Evolutionary conservation across 2,797 vertebrate genomes (phyloP).

Genomic region (Sebastes flavidus): DNA sequence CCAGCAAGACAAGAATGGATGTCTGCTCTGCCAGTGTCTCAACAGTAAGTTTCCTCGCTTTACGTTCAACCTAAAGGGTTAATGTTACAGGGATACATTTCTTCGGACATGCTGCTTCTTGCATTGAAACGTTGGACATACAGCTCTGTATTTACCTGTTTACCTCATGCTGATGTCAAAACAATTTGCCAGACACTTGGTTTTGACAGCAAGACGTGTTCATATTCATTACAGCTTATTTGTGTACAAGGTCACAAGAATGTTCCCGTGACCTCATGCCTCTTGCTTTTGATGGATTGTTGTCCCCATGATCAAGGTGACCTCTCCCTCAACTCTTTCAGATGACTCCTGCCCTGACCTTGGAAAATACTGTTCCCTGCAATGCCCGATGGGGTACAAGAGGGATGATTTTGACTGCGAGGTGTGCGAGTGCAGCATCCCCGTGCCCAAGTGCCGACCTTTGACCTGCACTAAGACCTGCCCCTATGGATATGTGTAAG

Average conservation of each 20-base stretch:
- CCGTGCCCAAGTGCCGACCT: conserved; percentile 76
- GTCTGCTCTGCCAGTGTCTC: conserved; percentile 86
- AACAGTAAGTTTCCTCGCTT: conserved; percentile 75
- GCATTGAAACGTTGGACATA: not conserved
- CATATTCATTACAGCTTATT: conserved; percentile 19
- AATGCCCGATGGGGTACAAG: conserved; percentile 82
- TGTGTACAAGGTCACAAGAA: conserved; percentile 33
- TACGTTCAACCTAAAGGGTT: not conserved
- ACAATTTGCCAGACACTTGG: not conserved
- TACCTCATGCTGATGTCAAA: not conserved
- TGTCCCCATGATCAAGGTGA: conserved; percentile 29
- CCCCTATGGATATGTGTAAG: conserved; percentile 86
- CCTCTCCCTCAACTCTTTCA: conserved; percentile 70
- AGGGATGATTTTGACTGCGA: conserved; percentile 83
- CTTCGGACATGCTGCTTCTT: not conserved
- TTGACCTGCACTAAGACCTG: conserved; percentile 86
- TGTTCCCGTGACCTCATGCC: conserved; percentile 21
- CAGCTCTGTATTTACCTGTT: not conserved
- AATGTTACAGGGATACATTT: not conserved
- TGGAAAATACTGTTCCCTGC: conserved; percentile 78
- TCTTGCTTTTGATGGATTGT: conserved; percentile 52
- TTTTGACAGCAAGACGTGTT: conserved; percentile 19
- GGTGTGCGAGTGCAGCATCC: conserved; percentile 81
- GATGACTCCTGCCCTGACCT: conserved; percentile 85
- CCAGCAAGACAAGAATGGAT: conserved; percentile 83